Evolutionary conservation across 2,888 invertebrate species (phyloP).

Genomic region (Pammene aurita): DNA sequence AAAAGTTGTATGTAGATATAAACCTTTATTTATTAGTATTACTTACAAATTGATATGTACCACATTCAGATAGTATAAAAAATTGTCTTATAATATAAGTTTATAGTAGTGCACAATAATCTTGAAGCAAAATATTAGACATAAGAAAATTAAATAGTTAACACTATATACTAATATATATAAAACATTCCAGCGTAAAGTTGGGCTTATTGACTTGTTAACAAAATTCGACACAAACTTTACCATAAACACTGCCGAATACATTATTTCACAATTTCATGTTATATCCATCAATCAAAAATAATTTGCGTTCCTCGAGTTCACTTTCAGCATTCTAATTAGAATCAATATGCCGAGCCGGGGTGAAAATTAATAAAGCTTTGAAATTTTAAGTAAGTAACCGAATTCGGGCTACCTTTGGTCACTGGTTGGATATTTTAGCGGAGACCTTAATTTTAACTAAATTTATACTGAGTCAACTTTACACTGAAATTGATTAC

Average conservation of each 20-base stretch:
- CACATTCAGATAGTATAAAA: too few relatives aligned
- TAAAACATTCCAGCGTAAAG: not conserved
- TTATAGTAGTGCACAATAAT: too few relatives aligned
- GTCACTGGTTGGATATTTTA: conserved; percentile 16
- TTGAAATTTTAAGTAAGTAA: conserved; percentile 30
- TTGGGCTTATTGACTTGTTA: not conserved
- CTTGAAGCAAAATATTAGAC: too few relatives aligned
- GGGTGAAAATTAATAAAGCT: conserved; percentile 30
- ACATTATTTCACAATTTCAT: conserved; percentile 45
- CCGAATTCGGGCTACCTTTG: conserved; percentile 20
- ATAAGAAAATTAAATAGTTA: not conserved
- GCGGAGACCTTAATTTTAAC: conserved; percentile 21
- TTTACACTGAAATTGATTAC: conserved; percentile 5
- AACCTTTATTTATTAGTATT: not conserved
- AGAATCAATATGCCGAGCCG: conserved; percentile 27
- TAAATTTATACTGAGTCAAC: conserved; percentile 18
- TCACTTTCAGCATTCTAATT: conserved; percentile 47
- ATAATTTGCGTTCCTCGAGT: conserved; percentile 47
- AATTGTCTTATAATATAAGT: too few relatives aligned
- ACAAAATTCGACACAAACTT: not conserved
- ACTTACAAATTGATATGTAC: not conserved
- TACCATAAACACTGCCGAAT: conserved; percentile 1
- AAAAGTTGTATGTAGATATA: not conserved
- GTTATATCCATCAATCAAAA: conserved; percentile 51
- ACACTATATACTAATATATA: not conserved